These are phyloP conservation scores for Bathynomus jamesi DNA, from an alignment of 1,140 invertebrate species.

Conservation along the genomic window DNA sequence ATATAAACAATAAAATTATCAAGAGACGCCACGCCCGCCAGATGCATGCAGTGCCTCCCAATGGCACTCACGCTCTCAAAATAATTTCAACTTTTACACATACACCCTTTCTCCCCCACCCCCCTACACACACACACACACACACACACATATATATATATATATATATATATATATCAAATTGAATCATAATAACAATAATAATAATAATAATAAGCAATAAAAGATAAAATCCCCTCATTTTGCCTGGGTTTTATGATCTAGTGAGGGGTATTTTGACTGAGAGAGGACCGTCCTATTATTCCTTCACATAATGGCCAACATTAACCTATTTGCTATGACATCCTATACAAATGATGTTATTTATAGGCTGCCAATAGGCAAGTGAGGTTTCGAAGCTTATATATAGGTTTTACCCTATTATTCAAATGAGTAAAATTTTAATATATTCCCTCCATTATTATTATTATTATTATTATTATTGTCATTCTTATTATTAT, in stretches of 20 bases:
- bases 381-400: not conserved
- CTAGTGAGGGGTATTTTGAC: no score
- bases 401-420: not conserved
- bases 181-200: not conserved
- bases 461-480: constrained; percentile 4
- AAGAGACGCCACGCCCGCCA: not conserved
- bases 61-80: no score
- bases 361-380: no score
- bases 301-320: no score
- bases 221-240: no score
- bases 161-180: constrained; percentile 9
- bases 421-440: not conserved
- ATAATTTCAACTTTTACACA: not conserved
- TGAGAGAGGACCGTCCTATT: no score
- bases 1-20: not conserved
- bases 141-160: constrained; percentile 10
- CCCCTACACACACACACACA: constrained; percentile 3
- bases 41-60: not conserved
- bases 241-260: no score
- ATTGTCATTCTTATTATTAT: not conserved
- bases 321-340: not conserved
- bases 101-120: not conserved
- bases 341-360: not conserved
- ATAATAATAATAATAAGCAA: no score
- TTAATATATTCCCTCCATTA: not conserved